Evolutionary conservation across 2,113 vertebrate genomes (phyloP), one percentile per base, ranked within the genome.

Genomic region (Oxyura jamaicensis): DNA sequence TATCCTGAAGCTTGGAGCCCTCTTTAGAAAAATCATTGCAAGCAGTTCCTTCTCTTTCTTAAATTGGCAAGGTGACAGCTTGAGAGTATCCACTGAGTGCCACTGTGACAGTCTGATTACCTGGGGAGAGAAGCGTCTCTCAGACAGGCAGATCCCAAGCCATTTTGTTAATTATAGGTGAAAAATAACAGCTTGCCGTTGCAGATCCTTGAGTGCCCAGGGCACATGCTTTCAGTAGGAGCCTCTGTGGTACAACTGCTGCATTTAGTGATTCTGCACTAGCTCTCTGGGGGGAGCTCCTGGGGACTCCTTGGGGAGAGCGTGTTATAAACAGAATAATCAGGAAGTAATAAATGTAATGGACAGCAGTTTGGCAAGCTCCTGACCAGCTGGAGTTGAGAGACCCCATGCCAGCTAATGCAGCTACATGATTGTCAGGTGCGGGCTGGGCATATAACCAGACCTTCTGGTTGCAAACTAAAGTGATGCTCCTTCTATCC

Each of bases 131-230:
- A 76, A 86, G 35, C 14, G 25, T 92, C 73, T 91, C 6, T 3
- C 83, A 89, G 88, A 68, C 28, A 79, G 82, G 91, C 88, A 73
- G 90, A 79, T 94, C 77, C 80, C 86, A 44, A 87, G 69, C 74
- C 74, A 91, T 87, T 92, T 41, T 71, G 72, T 59, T 96, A 92
- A 95, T 96, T 91, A 56, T 59, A 91, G 91, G 92, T 96, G 92
- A 93, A 95, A 94, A 92, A 74, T 80, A 96, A 85, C 83, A 94
- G 88, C 83, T 94, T 94, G 82, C 60, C 68, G 22, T 50, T 23
- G 50, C 94, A 87, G 90, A 66, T 69, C 86, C 73, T 58, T 44
- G 80, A 87, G 86, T 63, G 80, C 77, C 66, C 69, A 82, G 77
- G 80, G 86, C 11, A 0, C 50, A 36, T 67, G 53, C 86, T 93